Evolutionary conservation across 2,797 vertebrate species (phyloP).

Genomic region (Spea hammondii): DNA sequence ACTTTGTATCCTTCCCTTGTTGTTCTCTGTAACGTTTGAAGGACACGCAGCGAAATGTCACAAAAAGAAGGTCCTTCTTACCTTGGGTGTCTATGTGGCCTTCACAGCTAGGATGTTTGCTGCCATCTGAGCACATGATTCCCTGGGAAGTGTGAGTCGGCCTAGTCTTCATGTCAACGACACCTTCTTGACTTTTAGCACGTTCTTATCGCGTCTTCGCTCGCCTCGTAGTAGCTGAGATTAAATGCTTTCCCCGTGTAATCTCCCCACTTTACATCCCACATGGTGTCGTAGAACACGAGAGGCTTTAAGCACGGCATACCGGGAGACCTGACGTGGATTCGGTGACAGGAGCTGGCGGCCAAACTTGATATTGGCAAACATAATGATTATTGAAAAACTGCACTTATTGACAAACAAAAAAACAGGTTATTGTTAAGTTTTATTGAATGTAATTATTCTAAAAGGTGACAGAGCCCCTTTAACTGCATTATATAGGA

Average conservation of each 20-base stretch:
- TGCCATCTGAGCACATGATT: constrained; percentile 30
- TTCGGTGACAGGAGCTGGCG: not conserved
- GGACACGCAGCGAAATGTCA: not conserved
- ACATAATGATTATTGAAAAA: not conserved
- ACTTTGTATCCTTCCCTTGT: too few relatives aligned
- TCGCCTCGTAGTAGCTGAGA: constrained; percentile 55
- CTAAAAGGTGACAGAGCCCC: too few relatives aligned
- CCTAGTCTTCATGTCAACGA: constrained; percentile 57
- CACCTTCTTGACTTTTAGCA: constrained; percentile 69
- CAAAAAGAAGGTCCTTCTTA: not conserved
- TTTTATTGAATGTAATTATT: too few relatives aligned
- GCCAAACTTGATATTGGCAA: rapidly evolving
- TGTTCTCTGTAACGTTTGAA: not conserved
- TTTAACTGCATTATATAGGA: not conserved
- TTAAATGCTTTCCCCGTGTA: constrained; percentile 60
- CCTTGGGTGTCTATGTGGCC: constrained; percentile 2
- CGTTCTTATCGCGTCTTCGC: constrained; percentile 60
- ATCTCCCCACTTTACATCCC: constrained; percentile 49
- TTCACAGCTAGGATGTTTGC: not conserved
- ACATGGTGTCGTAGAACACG: constrained; percentile 33
- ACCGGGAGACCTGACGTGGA: not conserved
- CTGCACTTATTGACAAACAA: too few relatives aligned
- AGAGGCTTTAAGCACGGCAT: constrained; percentile 33
- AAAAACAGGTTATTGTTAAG: too few relatives aligned
- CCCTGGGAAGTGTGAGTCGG: constrained; percentile 46